phyloP scores from a whole-genome alignment of 1,140 invertebrate genomes.

The Caenorhabditis inopinata region DNA sequence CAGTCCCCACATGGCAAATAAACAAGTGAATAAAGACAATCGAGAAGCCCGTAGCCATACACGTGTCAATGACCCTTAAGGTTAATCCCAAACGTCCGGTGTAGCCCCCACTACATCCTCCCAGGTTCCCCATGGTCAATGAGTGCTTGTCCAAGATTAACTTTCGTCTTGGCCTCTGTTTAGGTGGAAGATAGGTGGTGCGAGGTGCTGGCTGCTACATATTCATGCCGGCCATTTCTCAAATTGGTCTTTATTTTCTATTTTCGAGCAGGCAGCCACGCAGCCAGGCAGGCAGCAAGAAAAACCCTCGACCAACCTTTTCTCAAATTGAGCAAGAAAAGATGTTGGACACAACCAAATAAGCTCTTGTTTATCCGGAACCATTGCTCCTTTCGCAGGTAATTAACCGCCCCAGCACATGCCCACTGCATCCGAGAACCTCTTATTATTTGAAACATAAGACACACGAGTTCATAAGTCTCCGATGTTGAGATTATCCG shows the following conservation, averaged over 20 bases:
- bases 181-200: neutral
- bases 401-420: slow-evolving; percentile 18
- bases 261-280: neutral
- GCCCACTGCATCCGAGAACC: slow-evolving; percentile 14
- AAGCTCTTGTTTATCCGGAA: slow-evolving; percentile 34
- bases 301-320: neutral
- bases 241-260: slow-evolving; percentile 12
- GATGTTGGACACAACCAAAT: neutral
- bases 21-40: slow-evolving; percentile 23
- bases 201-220: neutral
- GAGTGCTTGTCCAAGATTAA: slow-evolving; percentile 29
- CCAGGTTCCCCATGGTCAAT: neutral
- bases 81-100: slow-evolving; percentile 14
- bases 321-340: slow-evolving; percentile 28
- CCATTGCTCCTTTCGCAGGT: slow-evolving; percentile 18
- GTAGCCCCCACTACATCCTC: too few relatives aligned
- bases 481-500: neutral
- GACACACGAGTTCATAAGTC: neutral
- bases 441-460: slow-evolving; percentile 27
- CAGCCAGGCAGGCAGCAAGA: neutral
- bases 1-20: neutral
- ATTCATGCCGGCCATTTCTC: slow-evolving; percentile 13
- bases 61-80: slow-evolving; percentile 22
- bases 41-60: neutral
- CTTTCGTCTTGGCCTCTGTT: neutral